Percentiles rank a stretch among this genome's conserved stretches.
phyloP scores from a whole-genome alignment of 92 coral and sea anemone genomes.

The Nematostella vectensis region DNA sequence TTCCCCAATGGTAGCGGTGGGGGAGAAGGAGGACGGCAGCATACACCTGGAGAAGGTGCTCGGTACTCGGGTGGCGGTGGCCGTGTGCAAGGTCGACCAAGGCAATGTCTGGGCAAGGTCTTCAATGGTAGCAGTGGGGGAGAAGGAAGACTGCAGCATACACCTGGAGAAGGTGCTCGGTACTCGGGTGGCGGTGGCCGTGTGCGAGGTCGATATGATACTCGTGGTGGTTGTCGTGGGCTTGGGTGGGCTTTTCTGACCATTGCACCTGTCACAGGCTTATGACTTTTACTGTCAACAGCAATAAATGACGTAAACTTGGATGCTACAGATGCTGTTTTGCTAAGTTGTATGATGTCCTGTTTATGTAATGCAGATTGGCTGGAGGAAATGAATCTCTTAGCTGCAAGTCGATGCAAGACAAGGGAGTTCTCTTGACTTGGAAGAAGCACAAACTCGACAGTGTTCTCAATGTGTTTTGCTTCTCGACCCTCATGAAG shows the following conservation, averaged over 20 bases:
- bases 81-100: not conserved
- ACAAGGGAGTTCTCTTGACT: too few relatives aligned
- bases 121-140: not conserved
- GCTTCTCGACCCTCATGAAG: too few relatives aligned
- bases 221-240: too few relatives aligned
- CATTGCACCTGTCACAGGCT: conserved; percentile 3
- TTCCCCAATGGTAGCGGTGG: too few relatives aligned
- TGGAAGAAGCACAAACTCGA: too few relatives aligned
- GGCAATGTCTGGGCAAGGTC: not conserved
- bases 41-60: too few relatives aligned
- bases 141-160: too few relatives aligned
- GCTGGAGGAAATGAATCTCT: conserved; percentile 6
- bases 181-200: too few relatives aligned
- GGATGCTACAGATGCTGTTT: conserved; percentile 7
- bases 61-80: not conserved
- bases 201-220: not conserved
- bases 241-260: not conserved
- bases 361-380: not conserved
- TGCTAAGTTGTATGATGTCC: conserved; percentile 2
- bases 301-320: conserved; percentile 17
- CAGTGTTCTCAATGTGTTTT: too few relatives aligned
- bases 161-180: not conserved
- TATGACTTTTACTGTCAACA: conserved; percentile 6
- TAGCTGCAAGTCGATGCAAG: conserved; percentile 21
- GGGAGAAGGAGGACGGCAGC: too few relatives aligned